A percentile compares a stretch with the other conserved stretches of the same genome.
These are phyloP conservation scores for human (Homo sapiens) DNA, from an alignment of 2,113 vertebrate species.

Conservation along the genomic window GRCh38 chr2:160602501-160603000, in stretches of 20 bases:
- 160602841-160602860: not conserved
- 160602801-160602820: slow-evolving; percentile 18
- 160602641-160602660: not conserved
- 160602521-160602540: not conserved
- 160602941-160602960: not conserved
- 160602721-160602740: not conserved
- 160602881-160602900: not conserved
- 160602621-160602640: not conserved
- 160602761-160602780: not conserved
- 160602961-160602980: not conserved
- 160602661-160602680: not conserved
- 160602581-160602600: not conserved
- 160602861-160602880: not conserved
- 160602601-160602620: accelerated
- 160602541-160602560: not conserved
- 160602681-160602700: not conserved
- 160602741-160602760: not conserved
- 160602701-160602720: slow-evolving; percentile 7
- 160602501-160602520: slow-evolving; percentile 4
- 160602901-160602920: slow-evolving; percentile 6
- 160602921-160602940: not conserved
- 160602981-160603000: not conserved
- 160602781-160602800: not conserved
- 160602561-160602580: slow-evolving; percentile 40
- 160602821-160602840: not conserved